Conservation (phyloP, 2,113 vertebrate species). For the Trematomus loennbergii region DNA sequence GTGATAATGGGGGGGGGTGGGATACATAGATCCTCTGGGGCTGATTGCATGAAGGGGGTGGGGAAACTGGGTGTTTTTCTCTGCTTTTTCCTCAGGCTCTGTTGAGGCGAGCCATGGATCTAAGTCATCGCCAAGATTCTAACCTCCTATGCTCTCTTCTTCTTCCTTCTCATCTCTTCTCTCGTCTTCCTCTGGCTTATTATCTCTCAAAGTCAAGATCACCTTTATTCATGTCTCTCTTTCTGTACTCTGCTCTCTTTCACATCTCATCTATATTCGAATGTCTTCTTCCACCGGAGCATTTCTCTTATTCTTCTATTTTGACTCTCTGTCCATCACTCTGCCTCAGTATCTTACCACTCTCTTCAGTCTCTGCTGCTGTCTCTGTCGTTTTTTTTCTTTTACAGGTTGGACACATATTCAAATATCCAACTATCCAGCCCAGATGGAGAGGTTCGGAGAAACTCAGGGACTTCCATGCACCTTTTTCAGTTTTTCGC, state of each 20-base stretch:
- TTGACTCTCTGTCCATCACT: slow-evolving; percentile 37
- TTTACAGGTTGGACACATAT: slow-evolving; percentile 63
- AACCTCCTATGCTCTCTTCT: slow-evolving; percentile 49
- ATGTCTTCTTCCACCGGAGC: slow-evolving; percentile 40
- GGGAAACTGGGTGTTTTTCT: slow-evolving; percentile 63
- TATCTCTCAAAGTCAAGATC: slow-evolving; percentile 55
- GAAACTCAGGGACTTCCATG: slow-evolving; percentile 48
- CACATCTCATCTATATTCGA: slow-evolving; percentile 39
- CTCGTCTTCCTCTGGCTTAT: slow-evolving; percentile 30
- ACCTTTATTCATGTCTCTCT: slow-evolving; percentile 57
- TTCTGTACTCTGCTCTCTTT: slow-evolving; percentile 33
- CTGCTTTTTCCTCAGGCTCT: slow-evolving; percentile 73
- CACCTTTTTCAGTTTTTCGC: slow-evolving; percentile 42
- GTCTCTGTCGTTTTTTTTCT: slow-evolving; percentile 63
- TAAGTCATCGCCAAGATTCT: slow-evolving; percentile 24
- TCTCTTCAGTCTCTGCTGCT: slow-evolving; percentile 51
- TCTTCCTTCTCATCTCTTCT: slow-evolving; percentile 39
- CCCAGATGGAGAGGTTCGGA: slow-evolving; percentile 15
- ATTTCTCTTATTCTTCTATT: slow-evolving; percentile 44
- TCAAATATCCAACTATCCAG: slow-evolving; percentile 25
- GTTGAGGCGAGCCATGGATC: slow-evolving; percentile 34
- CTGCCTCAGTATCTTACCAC: slow-evolving; percentile 52
- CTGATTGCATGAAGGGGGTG: slow-evolving; percentile 37
- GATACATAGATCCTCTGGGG: not conserved
- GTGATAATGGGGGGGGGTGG: slow-evolving; percentile 16